Conservation (phyloP, 1,140 invertebrate species). For the Panulirus ornatus region DNA sequence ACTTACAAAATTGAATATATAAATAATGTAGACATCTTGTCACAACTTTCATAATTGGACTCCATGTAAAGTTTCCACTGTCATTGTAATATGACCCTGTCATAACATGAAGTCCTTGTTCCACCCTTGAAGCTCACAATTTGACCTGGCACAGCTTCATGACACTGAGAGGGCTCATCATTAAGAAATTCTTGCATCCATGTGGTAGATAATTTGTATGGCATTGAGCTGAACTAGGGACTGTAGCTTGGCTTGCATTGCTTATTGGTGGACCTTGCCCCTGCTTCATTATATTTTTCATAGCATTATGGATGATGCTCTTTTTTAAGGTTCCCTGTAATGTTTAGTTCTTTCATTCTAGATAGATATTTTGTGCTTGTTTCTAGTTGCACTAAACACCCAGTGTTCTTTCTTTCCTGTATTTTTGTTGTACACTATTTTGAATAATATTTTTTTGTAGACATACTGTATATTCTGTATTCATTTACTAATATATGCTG, state of each 20-base stretch:
- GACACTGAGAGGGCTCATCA: neutral
- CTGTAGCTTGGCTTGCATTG: conserved; percentile 33
- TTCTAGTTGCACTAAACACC: neutral
- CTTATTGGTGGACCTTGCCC: neutral
- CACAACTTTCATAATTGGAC: no score
- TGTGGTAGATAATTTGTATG: neutral
- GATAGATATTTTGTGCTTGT: neutral
- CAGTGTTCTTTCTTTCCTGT: neutral
- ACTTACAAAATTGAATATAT: no score
- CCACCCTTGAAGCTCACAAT: neutral
- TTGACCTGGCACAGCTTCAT: neutral
- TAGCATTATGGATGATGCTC: neutral
- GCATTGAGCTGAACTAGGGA: neutral
- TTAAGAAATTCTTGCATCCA: neutral
- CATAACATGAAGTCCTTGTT: neutral
- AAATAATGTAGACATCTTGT: no score
- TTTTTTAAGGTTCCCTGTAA: neutral
- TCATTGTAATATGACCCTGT: no score
- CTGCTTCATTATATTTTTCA: conserved; percentile 23
- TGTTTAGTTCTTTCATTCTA: neutral
- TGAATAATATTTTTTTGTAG: no score
- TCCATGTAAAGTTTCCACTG: no score
- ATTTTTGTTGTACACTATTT: neutral
- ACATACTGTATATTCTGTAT: no score
- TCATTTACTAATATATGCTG: no score